Percentiles rank a stretch among this genome's conserved stretches.
Conservation (phyloP, 2,113 vertebrate genomes). For the Bufo bufo region DNA sequence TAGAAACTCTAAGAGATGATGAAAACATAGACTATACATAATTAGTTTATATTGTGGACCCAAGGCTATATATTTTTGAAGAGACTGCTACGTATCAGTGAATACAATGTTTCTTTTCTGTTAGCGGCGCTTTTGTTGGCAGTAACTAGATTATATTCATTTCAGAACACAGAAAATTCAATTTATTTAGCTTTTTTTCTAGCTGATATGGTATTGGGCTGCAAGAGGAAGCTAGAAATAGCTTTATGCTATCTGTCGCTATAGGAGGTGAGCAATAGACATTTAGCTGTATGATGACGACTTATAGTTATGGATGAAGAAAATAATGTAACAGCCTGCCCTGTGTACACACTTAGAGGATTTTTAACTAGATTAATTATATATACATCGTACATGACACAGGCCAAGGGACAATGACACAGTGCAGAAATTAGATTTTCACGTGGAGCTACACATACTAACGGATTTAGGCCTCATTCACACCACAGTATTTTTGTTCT, state of each 20-base stretch:
- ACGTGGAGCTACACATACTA: no score
- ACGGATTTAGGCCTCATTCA: no score
- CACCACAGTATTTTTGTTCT: no score
- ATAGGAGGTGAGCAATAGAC: not conserved
- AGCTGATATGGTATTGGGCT: not conserved
- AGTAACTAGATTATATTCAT: slow-evolving; percentile 4
- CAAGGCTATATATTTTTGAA: slow-evolving; percentile 10
- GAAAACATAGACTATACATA: slow-evolving; percentile 7
- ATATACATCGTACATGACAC: no score
- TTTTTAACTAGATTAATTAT: no score
- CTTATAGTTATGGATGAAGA: not conserved
- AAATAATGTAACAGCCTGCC: not conserved
- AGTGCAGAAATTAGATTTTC: no score
- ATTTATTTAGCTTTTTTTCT: not conserved
- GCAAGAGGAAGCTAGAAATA: not conserved
- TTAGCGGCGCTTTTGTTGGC: not conserved
- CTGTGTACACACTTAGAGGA: no score
- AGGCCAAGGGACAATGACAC: no score
- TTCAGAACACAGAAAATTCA: not conserved
- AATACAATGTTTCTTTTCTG: not conserved
- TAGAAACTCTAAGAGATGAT: not conserved
- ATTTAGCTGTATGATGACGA: not conserved
- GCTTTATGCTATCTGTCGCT: not conserved
- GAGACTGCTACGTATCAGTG: not conserved
- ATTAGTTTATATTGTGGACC: slow-evolving; percentile 7